A percentile compares a stretch with the other conserved stretches of the same genome.
Conservation (phyloP, 2,888 invertebrate genomes). For the Petrophora chlorosata region DNA sequence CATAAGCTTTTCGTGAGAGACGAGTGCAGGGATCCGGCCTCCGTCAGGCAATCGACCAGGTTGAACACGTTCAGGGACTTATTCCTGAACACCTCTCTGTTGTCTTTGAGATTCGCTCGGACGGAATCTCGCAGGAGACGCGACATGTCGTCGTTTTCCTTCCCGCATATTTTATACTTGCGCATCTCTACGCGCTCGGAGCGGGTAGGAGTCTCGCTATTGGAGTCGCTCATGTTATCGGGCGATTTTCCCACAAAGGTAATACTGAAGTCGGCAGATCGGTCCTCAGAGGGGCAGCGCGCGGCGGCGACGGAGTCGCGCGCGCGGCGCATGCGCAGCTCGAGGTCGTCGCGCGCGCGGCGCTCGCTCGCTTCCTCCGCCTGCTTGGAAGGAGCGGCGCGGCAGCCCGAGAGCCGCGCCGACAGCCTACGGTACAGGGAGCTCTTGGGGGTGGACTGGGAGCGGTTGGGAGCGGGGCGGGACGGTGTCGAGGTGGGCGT, state of each 20-base stretch:
- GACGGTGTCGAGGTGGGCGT: slow-evolving; percentile 68
- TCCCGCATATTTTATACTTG: slow-evolving; percentile 61
- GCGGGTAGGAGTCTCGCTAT: slow-evolving; percentile 47
- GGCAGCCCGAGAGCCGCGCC: slow-evolving; percentile 74
- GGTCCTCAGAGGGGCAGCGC: slow-evolving; percentile 54
- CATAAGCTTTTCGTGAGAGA: slow-evolving; percentile 77
- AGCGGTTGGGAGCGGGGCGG: slow-evolving; percentile 68
- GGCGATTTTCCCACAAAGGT: slow-evolving; percentile 64
- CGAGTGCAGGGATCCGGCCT: slow-evolving; percentile 73
- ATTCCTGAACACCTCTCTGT: slow-evolving; percentile 78
- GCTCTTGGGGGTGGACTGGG: slow-evolving; percentile 76
- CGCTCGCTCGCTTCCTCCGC: slow-evolving; percentile 42
- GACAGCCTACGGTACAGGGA: slow-evolving; percentile 77
- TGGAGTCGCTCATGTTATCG: slow-evolving; percentile 57
- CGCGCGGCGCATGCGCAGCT: slow-evolving; percentile 61
- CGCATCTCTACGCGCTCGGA: slow-evolving; percentile 55
- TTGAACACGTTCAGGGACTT: slow-evolving; percentile 79
- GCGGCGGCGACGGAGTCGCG: slow-evolving; percentile 63
- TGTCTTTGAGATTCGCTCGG: slow-evolving; percentile 63
- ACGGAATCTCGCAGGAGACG: slow-evolving; percentile 54
- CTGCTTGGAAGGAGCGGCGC: slow-evolving; percentile 54
- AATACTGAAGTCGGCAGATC: slow-evolving; percentile 60
- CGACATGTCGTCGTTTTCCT: slow-evolving; percentile 69
- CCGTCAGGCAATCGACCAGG: slow-evolving; percentile 73
- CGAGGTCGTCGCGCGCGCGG: slow-evolving; percentile 54